Percentiles rank a stretch among this genome's conserved stretches.
These are phyloP conservation scores for Malurus leucopterus DNA, from an alignment of 2,797 vertebrate species.

Conservation along the genomic window DNA sequence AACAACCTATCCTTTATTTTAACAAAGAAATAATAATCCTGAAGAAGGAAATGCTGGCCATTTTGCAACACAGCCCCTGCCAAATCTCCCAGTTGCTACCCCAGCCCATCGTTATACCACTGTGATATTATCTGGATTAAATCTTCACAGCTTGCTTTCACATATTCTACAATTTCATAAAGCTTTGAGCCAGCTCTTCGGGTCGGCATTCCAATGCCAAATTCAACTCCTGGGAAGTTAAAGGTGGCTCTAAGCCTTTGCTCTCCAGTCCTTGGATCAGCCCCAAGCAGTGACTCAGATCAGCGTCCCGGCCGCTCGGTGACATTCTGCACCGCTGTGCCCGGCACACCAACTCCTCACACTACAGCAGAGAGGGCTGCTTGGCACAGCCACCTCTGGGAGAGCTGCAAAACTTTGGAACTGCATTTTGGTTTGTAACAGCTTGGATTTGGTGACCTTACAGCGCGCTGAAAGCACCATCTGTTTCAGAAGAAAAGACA, in stretches of 20 bases:
- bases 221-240: conserved; percentile 46
- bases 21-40: conserved; percentile 21
- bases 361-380: not conserved
- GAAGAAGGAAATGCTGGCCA: conserved; percentile 11
- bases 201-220: conserved; percentile 19
- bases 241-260: conserved; percentile 57
- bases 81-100: conserved; percentile 59
- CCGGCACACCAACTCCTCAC: not conserved
- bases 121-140: conserved; percentile 67
- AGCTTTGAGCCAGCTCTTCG: conserved; percentile 52
- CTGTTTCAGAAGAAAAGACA: conserved; percentile 22
- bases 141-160: conserved; percentile 60
- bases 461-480: conserved; percentile 14
- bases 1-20: conserved; percentile 34
- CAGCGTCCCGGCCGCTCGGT: not conserved
- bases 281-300: conserved; percentile 37
- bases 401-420: conserved; percentile 37
- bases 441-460: conserved; percentile 58
- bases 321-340: conserved; percentile 1
- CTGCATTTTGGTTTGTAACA: conserved; percentile 32
- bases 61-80: not conserved
- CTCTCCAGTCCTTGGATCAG: conserved; percentile 18
- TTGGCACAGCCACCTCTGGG: not conserved
- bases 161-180: conserved; percentile 55
- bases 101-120: conserved; percentile 46